Evolutionary conservation across 2,888 invertebrate species (phyloP).

Genomic region (Agrotis exclamationis): DNA sequence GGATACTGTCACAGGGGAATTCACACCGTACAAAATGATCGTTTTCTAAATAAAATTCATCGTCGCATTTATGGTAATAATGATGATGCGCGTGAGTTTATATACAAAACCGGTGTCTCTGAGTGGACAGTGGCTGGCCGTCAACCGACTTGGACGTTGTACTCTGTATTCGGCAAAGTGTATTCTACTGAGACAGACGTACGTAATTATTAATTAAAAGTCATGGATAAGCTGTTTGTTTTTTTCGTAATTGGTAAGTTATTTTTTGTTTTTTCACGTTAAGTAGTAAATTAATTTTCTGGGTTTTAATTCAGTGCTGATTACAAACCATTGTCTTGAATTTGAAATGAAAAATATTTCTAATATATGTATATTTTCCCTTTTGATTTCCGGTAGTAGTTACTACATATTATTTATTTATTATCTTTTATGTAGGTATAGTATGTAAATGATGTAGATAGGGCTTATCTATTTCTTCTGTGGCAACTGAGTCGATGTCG

Average conservation of each 20-base stretch:
- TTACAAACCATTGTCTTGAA: neutral
- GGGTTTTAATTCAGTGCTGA: neutral
- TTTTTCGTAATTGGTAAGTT: slow-evolving; percentile 77
- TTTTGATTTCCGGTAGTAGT: too few species aligned
- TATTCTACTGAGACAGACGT: slow-evolving; percentile 20
- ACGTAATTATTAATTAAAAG: slow-evolving; percentile 37
- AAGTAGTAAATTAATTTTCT: neutral
- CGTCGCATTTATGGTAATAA: slow-evolving; percentile 7
- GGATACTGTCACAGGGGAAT: slow-evolving; percentile 37
- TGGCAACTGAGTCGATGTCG: too few species aligned
- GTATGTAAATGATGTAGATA: too few species aligned
- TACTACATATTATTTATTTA: too few species aligned
- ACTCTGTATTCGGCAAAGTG: slow-evolving; percentile 28
- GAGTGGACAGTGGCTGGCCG: slow-evolving; percentile 62
- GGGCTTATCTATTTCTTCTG: too few species aligned
- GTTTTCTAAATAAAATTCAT: slow-evolving; percentile 27
- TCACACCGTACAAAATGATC: slow-evolving; percentile 26
- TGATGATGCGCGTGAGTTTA: slow-evolving; percentile 68
- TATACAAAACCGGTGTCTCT: slow-evolving; percentile 65
- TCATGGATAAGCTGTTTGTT: slow-evolving; percentile 72
- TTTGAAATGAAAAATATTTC: too few species aligned
- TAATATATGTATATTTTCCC: too few species aligned
- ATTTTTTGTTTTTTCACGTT: neutral
- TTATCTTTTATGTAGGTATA: too few species aligned
- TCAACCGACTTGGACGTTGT: slow-evolving; percentile 50